A percentile compares a stretch with the other conserved stretches of the same genome.
phyloP scores from a whole-genome alignment of 2,113 vertebrate genomes.

The Eptatretus burgeri region DNA sequence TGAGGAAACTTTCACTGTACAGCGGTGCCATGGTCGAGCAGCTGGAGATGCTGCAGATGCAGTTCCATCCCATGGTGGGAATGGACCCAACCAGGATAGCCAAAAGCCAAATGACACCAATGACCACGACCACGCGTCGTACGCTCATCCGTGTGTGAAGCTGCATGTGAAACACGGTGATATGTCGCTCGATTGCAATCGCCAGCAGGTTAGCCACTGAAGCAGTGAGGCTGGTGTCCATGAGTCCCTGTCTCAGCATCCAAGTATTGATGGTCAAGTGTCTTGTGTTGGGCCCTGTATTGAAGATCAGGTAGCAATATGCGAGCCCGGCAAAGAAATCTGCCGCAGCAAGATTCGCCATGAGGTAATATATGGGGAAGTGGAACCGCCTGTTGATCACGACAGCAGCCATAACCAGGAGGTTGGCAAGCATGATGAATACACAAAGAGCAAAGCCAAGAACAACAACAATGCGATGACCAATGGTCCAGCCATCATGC shows the following conservation, averaged over 20 bases:
- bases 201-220: conserved; percentile 82
- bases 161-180: conserved; percentile 95
- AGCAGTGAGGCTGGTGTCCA: conserved; percentile 79
- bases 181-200: conserved; percentile 89
- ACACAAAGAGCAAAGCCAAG: conserved; percentile 91
- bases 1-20: conserved; percentile 86
- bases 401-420: conserved; percentile 93
- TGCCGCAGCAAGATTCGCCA: conserved; percentile 89
- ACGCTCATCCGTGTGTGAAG: conserved; percentile 96
- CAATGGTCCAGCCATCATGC: conserved; percentile 64
- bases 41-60: conserved; percentile 49
- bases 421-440: conserved; percentile 97
- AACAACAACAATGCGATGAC: conserved; percentile 89
- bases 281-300: conserved; percentile 85
- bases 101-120: conserved; percentile 98
- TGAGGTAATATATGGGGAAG: conserved; percentile 98
- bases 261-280: conserved; percentile 73
- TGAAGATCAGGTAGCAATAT: conserved; percentile 99
- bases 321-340: conserved; percentile 95
- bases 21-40: conserved; percentile 97
- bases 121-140: conserved; percentile 72
- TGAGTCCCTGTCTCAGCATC: conserved; percentile 83
- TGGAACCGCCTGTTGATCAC: conserved; percentile 91
- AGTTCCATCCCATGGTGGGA: conserved; percentile 92
- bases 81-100: conserved; percentile 90